phyloP scores from a whole-genome alignment of 2,888 invertebrate genomes.

The Platycheirus albimanus region DNA sequence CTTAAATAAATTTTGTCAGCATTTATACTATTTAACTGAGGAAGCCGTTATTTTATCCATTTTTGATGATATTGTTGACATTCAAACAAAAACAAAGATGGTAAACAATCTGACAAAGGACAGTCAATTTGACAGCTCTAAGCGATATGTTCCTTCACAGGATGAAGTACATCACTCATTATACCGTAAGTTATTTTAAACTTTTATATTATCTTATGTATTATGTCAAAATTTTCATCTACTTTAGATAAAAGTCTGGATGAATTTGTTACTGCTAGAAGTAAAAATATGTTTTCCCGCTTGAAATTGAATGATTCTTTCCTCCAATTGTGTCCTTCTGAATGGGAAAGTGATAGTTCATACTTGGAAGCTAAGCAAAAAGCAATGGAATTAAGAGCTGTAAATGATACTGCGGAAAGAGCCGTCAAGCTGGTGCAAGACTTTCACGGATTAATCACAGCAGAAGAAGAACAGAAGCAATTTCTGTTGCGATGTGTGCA shows the following conservation, averaged over 20 bases:
- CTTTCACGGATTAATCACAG: no score
- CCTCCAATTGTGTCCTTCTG: neutral
- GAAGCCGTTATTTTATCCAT: conserved; percentile 64
- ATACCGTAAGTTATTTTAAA: no score
- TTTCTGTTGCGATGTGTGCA: no score
- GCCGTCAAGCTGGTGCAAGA: conserved; percentile 11
- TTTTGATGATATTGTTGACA: conserved; percentile 8
- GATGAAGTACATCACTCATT: no score
- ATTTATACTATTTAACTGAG: conserved; percentile 72
- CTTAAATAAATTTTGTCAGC: no score
- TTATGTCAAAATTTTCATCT: neutral
- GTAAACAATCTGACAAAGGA: neutral
- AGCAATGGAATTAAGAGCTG: neutral
- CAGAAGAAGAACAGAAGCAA: no score
- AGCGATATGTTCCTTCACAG: no score
- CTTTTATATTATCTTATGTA: no score
- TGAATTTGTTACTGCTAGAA: neutral
- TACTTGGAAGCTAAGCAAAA: neutral
- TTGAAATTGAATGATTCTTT: neutral
- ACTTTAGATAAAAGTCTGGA: neutral
- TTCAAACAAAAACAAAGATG: no score
- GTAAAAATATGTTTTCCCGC: neutral
- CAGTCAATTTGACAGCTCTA: no score
- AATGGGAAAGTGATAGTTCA: neutral
- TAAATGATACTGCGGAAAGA: no score